phyloP scores from a whole-genome alignment of 1,140 invertebrate species.

The Thrips palmi region DNA sequence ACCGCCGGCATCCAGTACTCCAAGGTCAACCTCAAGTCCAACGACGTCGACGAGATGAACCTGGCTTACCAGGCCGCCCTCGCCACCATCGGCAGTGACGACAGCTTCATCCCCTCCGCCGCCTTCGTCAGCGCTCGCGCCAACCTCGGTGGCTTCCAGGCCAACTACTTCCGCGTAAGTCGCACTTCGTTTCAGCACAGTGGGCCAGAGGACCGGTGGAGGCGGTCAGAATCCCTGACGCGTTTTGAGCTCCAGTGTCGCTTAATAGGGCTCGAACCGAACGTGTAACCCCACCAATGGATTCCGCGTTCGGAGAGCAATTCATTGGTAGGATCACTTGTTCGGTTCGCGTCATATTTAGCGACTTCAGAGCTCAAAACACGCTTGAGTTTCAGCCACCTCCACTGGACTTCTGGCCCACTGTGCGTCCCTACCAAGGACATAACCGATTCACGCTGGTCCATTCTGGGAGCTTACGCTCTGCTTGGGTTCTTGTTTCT shows the following conservation, averaged over 20 bases:
- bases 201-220: not conserved
- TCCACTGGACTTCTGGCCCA: not conserved
- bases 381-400: not conserved
- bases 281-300: too few species aligned
- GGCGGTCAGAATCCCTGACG: not conserved
- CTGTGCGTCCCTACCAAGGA: not conserved
- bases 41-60: slow-evolving; percentile 24
- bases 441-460: not conserved
- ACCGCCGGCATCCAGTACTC: slow-evolving; percentile 36
- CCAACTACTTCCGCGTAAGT: slow-evolving; percentile 20
- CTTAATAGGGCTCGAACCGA: too few species aligned
- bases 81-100: slow-evolving; percentile 31
- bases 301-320: too few species aligned
- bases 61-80: slow-evolving; percentile 22
- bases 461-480: not conserved
- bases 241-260: too few species aligned
- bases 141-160: slow-evolving; percentile 27
- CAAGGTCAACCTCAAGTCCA: slow-evolving; percentile 22
- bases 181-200: not conserved
- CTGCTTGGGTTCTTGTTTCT: not conserved
- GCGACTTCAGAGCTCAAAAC: too few species aligned
- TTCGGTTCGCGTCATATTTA: too few species aligned
- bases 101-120: slow-evolving; percentile 30
- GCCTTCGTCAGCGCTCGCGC: slow-evolving; percentile 21
- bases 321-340: too few species aligned